These are phyloP conservation scores for Tauraco hartlaubi DNA, from an alignment of 2,797 vertebrate species.

Conservation along the genomic window DNA sequence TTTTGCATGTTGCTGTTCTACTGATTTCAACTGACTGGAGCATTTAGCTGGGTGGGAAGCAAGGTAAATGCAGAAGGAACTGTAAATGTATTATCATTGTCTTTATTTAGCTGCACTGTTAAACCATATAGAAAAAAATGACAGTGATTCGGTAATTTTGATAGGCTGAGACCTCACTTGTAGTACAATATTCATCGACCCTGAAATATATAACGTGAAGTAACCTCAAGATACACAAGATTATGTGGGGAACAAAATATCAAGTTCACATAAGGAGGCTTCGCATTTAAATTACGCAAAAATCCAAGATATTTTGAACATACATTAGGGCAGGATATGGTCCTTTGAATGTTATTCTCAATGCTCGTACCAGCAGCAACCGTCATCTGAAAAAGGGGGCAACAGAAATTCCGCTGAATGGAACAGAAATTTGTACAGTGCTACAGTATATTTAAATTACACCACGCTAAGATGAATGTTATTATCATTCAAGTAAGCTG, in stretches of 20 bases:
- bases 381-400: constrained; percentile 79
- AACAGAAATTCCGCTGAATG: constrained; percentile 75
- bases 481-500: not conserved
- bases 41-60: not conserved
- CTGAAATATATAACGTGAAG: constrained; percentile 7
- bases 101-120: not conserved
- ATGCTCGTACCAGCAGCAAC: constrained; percentile 79
- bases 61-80: not conserved
- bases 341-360: constrained; percentile 82
- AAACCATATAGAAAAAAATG: not conserved
- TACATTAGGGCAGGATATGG: constrained; percentile 81
- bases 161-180: constrained; percentile 53
- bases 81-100: not conserved
- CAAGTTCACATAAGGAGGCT: constrained; percentile 56
- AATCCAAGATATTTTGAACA: constrained; percentile 73
- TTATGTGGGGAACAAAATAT: constrained; percentile 26
- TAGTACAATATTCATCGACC: constrained; percentile 66
- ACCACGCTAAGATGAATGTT: not conserved
- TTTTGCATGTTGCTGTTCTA: not conserved
- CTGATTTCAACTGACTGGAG: constrained; percentile 26
- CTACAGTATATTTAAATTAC: constrained; percentile 37
- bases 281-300: constrained; percentile 40
- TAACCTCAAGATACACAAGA: not conserved
- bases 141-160: not conserved
- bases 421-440: constrained; percentile 34